Percentiles rank a stretch among this genome's conserved stretches.
Conservation (phyloP, 1,140 invertebrate species). For the Gryon sp. region DNA sequence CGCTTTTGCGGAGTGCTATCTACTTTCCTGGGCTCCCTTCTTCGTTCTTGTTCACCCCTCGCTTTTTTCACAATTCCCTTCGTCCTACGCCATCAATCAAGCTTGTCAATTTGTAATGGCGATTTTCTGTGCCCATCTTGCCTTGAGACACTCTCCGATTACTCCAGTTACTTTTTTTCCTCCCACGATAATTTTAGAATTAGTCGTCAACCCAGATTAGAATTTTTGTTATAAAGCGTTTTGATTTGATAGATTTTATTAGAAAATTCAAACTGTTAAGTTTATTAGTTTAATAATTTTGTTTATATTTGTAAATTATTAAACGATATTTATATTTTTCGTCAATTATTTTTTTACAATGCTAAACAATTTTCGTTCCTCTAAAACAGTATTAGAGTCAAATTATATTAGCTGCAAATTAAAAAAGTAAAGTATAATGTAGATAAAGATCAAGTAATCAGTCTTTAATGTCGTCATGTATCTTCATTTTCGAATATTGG, state of each 20-base stretch:
- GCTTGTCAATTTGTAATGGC: conserved; percentile 82
- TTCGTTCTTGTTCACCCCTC: conserved; percentile 62
- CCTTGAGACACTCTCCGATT: conserved; percentile 54
- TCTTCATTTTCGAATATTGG: conserved; percentile 54
- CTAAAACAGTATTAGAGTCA: too few species aligned
- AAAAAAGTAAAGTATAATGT: too few species aligned
- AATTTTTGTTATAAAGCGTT: too few species aligned
- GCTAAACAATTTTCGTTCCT: too few species aligned
- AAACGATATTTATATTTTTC: too few species aligned
- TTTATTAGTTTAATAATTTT: too few species aligned
- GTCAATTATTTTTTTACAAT: too few species aligned
- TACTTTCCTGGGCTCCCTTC: conserved; percentile 62
- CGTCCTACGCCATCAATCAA: conserved; percentile 79
- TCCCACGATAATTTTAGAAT: conserved; percentile 51
- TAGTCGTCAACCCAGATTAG: conserved; percentile 15
- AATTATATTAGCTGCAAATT: too few species aligned
- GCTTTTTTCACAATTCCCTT: conserved; percentile 70
- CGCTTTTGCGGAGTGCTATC: conserved; percentile 69
- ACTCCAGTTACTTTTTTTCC: conserved; percentile 45
- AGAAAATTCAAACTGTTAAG: too few species aligned
- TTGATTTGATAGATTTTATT: too few species aligned
- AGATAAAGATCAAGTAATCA: background rate
- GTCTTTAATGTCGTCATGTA: conserved; percentile 32
- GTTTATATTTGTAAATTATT: too few species aligned
- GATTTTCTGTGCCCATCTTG: conserved; percentile 79